phyloP scores from a whole-genome alignment of 2,113 vertebrate genomes.

The Cairina moschata region DNA sequence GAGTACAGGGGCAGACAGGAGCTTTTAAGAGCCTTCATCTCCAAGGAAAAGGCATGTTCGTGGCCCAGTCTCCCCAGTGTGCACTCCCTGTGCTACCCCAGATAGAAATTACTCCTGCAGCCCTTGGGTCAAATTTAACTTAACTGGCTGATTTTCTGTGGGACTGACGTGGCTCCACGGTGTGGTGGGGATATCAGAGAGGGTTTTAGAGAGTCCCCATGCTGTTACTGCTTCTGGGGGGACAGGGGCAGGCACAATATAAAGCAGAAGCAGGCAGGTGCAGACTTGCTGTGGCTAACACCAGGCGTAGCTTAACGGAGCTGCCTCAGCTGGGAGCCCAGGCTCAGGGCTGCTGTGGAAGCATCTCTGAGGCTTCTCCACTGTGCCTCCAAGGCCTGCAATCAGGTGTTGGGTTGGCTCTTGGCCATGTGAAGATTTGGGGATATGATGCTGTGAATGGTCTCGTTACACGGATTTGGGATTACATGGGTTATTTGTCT shows the following conservation, averaged over 20 bases:
- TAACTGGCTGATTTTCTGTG: neutral
- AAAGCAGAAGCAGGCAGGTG: neutral
- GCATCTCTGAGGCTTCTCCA: neutral
- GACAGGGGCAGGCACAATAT: neutral
- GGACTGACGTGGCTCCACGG: too few species aligned
- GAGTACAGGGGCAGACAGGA: neutral
- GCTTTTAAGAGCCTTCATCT: neutral
- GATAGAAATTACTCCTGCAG: neutral
- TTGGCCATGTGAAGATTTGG: accelerated
- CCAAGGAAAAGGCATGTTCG: neutral
- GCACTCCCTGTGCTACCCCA: neutral
- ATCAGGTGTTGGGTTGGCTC: neutral
- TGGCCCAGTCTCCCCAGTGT: neutral
- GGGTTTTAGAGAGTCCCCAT: neutral
- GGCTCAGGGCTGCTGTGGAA: neutral
- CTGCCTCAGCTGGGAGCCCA: neutral
- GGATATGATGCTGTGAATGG: neutral
- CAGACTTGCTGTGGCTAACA: neutral
- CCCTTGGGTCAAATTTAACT: too few species aligned
- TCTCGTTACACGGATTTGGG: neutral
- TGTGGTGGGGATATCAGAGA: neutral
- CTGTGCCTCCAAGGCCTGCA: neutral
- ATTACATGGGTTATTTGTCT: neutral
- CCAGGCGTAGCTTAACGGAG: neutral
- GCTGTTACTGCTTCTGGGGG: neutral